phyloP scores from a whole-genome alignment of 2,113 vertebrate species.

The Solea senegalensis region DNA sequence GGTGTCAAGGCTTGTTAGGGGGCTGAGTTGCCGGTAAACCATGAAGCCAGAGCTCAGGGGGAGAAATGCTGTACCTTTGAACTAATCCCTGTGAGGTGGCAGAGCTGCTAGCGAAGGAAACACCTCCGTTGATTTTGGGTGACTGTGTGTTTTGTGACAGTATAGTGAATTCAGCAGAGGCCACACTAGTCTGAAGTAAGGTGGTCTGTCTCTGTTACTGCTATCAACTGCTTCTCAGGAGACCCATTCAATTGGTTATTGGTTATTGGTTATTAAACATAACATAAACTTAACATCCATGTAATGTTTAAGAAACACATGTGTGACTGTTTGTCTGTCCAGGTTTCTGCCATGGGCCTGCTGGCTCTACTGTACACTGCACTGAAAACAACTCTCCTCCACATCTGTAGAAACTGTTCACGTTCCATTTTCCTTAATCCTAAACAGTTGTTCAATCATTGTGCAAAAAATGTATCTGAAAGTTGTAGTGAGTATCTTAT shows the following conservation, averaged over 20 bases:
- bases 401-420: too few relatives aligned
- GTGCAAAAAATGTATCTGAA: too few relatives aligned
- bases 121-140: constrained; percentile 31
- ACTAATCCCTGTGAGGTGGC: constrained; percentile 20
- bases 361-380: too few relatives aligned
- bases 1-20: constrained; percentile 42
- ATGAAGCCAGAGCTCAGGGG: constrained; percentile 16
- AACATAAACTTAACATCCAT: too few relatives aligned
- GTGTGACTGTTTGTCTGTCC: too few relatives aligned
- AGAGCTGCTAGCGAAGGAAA: constrained; percentile 20
- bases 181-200: neutral
- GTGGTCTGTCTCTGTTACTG: constrained; percentile 1
- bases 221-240: neutral
- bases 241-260: neutral
- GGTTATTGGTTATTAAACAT: too few relatives aligned
- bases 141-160: constrained; percentile 14
- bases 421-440: too few relatives aligned
- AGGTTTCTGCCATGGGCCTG: too few relatives aligned
- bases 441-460: too few relatives aligned
- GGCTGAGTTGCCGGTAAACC: constrained; percentile 43
- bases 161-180: constrained; percentile 10
- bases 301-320: too few relatives aligned
- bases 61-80: constrained; percentile 28
- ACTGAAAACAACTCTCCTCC: too few relatives aligned
- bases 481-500: too few relatives aligned